phyloP scores from a whole-genome alignment of 2,888 invertebrate genomes.

The Parnassius apollo region DNA sequence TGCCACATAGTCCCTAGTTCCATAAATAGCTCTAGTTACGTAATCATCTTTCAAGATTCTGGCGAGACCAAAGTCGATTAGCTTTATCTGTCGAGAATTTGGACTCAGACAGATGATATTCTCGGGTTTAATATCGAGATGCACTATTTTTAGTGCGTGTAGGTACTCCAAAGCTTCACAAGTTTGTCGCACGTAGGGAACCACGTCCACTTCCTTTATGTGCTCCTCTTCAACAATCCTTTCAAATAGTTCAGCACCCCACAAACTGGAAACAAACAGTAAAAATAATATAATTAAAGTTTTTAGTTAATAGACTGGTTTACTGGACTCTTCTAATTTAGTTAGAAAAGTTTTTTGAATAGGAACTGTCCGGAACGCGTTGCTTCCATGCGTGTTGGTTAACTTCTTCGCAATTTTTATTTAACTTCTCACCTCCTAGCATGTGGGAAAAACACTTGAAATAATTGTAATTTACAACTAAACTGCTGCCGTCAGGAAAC shows the following conservation, averaged over 20 bases:
- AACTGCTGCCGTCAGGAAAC: no score
- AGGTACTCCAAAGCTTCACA: slow-evolving; percentile 95
- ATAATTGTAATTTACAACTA: no score
- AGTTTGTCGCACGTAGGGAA: slow-evolving; percentile 93
- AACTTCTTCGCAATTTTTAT: no score
- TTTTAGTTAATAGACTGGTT: no score
- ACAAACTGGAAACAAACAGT: slow-evolving; percentile 83
- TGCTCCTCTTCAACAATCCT: slow-evolving; percentile 96
- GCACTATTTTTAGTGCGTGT: slow-evolving; percentile 91
- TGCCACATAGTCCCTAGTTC: slow-evolving; percentile 96
- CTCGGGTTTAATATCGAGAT: slow-evolving; percentile 96
- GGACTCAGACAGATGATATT: slow-evolving; percentile 95
- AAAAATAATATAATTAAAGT: not conserved
- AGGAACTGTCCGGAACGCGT: no score
- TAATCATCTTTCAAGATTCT: slow-evolving; percentile 31
- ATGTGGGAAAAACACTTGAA: no score
- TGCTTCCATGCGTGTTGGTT: no score
- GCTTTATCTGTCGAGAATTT: slow-evolving; percentile 92
- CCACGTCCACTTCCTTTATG: slow-evolving; percentile 84
- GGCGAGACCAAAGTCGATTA: slow-evolving; percentile 96
- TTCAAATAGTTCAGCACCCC: slow-evolving; percentile 96
- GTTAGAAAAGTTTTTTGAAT: no score
- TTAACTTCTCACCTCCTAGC: no score
- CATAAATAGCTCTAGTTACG: slow-evolving; percentile 82
- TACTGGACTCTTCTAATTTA: no score